Base-by-base conservation (phyloP, 1,140 invertebrate species). In the Aphidius ervi region DNA sequence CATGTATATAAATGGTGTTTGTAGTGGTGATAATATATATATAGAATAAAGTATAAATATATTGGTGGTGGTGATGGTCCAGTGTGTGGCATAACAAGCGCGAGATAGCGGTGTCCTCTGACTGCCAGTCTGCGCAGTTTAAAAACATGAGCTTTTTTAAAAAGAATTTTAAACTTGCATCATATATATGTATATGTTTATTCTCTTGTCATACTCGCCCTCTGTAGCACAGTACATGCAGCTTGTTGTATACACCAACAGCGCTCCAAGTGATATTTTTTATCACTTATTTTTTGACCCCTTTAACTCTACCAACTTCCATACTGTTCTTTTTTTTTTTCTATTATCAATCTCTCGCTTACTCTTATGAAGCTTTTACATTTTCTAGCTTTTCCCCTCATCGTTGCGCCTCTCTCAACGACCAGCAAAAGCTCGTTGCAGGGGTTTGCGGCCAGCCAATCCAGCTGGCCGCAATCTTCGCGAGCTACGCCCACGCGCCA, bases 401-500 rank as follows among this genome's bases (percentile, higher is more conserved):
- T 42, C 4, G 4, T 41, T 39, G 16, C 42, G 48, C 47, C 41
- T 47, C 45, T 43, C 46, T 54, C 58, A 20, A 41, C 57, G 52
- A 47, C 31, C 54, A 23, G 58, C n/a, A 52, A 59, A 37, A 42
- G 31, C 49, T 64, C 63, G 60, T 63, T 70, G 73, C 60, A 70
- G 72, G 72, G 65, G 67, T 70, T 70, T 68, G 63, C 62, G 71
- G 68, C 64, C 72, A 72, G 68, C 77, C 77, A 79, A 80, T 80
- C 68, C 67, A 66, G 68, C 62, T 59, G 61, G 67, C 70, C 70
- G 68, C 75, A 72, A 74, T 73, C 71, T 72, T 69, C 66, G 67
- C 58, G 64, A 46, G 71, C 67, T 73, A 78, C 77, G 76, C 78
- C 78, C 69, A 72, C 70, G 70, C 68, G 64, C 77, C 77, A 75